phyloP scores from a whole-genome alignment of 2,113 vertebrate genomes.

The Pseudopodoces humilis region DNA sequence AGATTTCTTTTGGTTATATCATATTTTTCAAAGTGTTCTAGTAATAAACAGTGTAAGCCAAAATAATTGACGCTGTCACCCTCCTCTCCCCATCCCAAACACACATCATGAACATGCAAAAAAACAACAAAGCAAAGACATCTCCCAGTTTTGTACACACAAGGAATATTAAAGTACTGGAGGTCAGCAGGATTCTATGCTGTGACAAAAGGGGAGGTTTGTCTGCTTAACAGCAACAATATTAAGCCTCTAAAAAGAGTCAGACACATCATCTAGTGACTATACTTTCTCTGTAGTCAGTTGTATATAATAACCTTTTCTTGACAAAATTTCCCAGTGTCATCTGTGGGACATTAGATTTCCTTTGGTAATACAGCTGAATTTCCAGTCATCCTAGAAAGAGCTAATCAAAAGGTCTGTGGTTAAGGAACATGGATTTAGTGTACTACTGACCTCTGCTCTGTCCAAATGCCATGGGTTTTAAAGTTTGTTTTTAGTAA shows the following conservation, averaged over 20 bases:
- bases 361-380: not conserved
- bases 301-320: not conserved
- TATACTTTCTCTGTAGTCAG: not conserved
- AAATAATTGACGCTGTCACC: not conserved
- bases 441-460: not conserved
- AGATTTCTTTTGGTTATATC: not conserved
- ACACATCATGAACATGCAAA: not conserved
- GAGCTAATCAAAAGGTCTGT: not conserved
- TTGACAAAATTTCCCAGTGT: not conserved
- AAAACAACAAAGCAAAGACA: not conserved
- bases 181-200: not conserved
- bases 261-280: not conserved
- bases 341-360: not conserved
- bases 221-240: not conserved
- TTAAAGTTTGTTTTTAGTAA: not conserved
- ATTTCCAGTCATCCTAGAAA: not conserved
- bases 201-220: not conserved
- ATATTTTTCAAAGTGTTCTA: not conserved
- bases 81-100: not conserved
- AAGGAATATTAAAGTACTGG: not conserved
- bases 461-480: not conserved
- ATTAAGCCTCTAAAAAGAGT: not conserved
- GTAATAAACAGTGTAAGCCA: not conserved
- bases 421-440: not conserved
- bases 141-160: not conserved